Evolutionary conservation across 2,113 vertebrate genomes (phyloP).

Genomic region (Gobius niger): DNA sequence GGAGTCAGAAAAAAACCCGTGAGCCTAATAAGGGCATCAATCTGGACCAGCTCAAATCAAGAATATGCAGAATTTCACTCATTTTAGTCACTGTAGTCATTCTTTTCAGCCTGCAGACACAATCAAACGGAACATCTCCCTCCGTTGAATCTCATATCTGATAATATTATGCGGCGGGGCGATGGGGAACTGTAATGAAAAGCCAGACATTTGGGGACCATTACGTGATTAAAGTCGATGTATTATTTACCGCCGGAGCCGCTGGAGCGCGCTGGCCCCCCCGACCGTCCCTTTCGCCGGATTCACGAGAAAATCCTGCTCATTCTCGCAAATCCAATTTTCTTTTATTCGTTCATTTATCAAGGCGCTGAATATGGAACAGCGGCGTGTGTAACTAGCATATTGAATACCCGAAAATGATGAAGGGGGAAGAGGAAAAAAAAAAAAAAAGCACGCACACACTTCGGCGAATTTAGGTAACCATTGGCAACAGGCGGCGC

Average conservation of each 20-base stretch:
- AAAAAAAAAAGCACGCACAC: background rate
- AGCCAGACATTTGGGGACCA: slow-evolving; percentile 70
- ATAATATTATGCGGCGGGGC: slow-evolving; percentile 66
- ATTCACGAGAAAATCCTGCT: slow-evolving; percentile 15
- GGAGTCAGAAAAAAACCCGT: too few species aligned
- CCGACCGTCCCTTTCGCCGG: slow-evolving; percentile 22
- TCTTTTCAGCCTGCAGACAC: slow-evolving; percentile 38
- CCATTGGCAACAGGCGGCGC: slow-evolving; percentile 32
- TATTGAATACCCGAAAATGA: slow-evolving; percentile 11
- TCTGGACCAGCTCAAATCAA: background rate
- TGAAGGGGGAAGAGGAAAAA: too few species aligned
- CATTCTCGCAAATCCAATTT: slow-evolving; percentile 40
- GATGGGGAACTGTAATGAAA: slow-evolving; percentile 66
- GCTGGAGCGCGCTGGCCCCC: slow-evolving; percentile 48
- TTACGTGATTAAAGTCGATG: slow-evolving; percentile 75
- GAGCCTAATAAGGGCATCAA: too few species aligned
- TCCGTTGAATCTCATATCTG: slow-evolving; percentile 57
- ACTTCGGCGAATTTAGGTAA: slow-evolving; percentile 11
- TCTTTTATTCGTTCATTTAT: slow-evolving; percentile 39
- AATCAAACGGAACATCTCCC: slow-evolving; percentile 63
- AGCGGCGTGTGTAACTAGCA: slow-evolving; percentile 8
- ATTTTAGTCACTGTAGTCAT: background rate
- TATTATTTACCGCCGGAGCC: slow-evolving; percentile 77
- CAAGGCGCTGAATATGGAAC: slow-evolving; percentile 27
- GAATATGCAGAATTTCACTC: background rate